A percentile compares a stretch with the other conserved stretches of the same genome.
phyloP scores from a whole-genome alignment of 2,797 vertebrate genomes.

The Choloepus didactylus region DNA sequence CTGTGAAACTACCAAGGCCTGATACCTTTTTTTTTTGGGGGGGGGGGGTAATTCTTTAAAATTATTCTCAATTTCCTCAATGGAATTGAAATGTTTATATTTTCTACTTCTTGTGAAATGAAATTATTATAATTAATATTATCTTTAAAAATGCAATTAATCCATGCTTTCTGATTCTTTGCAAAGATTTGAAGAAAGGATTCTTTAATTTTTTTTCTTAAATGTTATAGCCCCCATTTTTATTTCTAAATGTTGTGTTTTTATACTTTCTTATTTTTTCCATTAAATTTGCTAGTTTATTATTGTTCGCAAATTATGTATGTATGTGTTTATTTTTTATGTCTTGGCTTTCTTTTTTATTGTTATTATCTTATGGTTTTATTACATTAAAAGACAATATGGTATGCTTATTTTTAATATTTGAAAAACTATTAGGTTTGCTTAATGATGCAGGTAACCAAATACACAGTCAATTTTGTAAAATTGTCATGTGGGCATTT shows the following conservation, averaged over 20 bases:
- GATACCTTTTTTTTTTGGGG: background rate
- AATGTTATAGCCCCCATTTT: background rate
- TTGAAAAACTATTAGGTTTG: background rate
- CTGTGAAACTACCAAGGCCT: background rate
- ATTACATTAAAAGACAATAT: conserved; percentile 42
- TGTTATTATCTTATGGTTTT: background rate
- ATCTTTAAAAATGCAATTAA: conserved; percentile 26
- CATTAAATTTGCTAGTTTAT: background rate
- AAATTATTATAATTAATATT: conserved; percentile 40
- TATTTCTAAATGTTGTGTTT: background rate
- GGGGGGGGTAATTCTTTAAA: conserved; percentile 11
- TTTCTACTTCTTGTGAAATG: background rate
- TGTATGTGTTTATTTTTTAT: background rate
- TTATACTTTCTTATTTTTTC: background rate
- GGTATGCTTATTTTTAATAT: conserved; percentile 16
- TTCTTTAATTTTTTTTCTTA: background rate
- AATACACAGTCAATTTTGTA: conserved; percentile 48
- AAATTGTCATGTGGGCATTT: background rate
- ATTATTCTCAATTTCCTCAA: background rate
- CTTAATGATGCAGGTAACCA: background rate
- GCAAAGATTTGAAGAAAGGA: conserved; percentile 12
- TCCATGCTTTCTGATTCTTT: background rate
- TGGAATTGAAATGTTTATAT: conserved; percentile 8
- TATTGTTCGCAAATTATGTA: conserved; percentile 11
- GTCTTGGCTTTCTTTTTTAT: background rate